Conservation (phyloP, 2,797 vertebrate genomes). For the Ctenochaetus hawaiiensis region DNA sequence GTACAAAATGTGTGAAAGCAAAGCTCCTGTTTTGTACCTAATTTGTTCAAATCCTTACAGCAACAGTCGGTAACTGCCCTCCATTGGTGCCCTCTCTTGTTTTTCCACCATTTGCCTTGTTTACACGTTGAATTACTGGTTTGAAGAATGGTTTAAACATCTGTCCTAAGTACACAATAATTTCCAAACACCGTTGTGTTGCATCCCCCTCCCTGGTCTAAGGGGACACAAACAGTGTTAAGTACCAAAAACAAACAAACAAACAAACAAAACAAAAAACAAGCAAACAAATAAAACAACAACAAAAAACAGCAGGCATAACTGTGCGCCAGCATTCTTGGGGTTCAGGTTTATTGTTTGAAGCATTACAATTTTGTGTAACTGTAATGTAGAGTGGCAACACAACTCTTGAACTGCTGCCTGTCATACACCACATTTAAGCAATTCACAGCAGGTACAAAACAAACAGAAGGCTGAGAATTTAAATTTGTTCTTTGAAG, state of each 20-base stretch:
- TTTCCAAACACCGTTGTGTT: conserved; percentile 43
- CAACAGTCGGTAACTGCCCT: conserved; percentile 39
- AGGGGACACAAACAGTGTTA: conserved; percentile 2
- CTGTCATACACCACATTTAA: conserved; percentile 3
- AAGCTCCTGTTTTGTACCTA: conserved; percentile 32
- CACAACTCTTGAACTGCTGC: conserved; percentile 2
- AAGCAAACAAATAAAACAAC: too few relatives aligned
- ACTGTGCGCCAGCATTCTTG: neutral
- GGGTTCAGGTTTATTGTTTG: neutral
- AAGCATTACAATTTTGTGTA: conserved; percentile 2
- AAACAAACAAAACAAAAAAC: neutral
- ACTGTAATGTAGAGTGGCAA: neutral
- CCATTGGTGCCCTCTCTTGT: conserved; percentile 32
- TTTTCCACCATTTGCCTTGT: conserved; percentile 37
- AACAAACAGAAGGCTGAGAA: neutral
- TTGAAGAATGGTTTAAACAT: conserved; percentile 41
- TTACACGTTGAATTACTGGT: conserved; percentile 58
- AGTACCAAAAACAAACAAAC: neutral
- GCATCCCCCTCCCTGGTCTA: neutral
- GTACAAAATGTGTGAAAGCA: conserved; percentile 28
- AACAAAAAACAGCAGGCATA: too few relatives aligned
- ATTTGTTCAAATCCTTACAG: conserved; percentile 35
- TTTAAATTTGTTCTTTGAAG: neutral
- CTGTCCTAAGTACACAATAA: conserved; percentile 27
- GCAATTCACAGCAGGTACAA: neutral